Base-by-base conservation (phyloP, 2,797 vertebrate species). In the Moxostoma hubbsi region DNA sequence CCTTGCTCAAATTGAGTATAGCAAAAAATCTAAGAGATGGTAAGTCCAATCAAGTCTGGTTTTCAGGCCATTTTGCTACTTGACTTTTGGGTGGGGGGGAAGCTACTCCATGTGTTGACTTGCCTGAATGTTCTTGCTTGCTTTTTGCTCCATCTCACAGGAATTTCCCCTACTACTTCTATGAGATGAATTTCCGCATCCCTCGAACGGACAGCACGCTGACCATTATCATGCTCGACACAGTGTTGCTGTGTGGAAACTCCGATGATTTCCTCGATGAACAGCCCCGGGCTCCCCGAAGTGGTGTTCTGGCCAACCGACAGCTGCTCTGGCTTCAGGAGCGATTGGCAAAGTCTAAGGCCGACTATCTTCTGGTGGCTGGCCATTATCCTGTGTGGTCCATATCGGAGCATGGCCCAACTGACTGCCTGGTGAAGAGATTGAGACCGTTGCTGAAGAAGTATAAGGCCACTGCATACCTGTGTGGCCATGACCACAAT, bases 371-470 rank as follows among this genome's bases (percentile, higher is more conserved):
- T 80, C 83, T 98, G 87, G 94, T 98, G 85, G 96, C 96, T 0
- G 97, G 97, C 0, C 97, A 98, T 89, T 98, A 98, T 86, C 97
- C 97, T 0, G 92, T 98, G 77, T 98, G 97, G 97, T 98, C 97
- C 0, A 94, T 98, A 73, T 97, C 95, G 0, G 94, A 96, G 80
- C 97, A 98, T 0, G 97, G 97, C 0, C 96, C 97, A 78, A 98
- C 96, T 0, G 81, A 87, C 15, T 98, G 96, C 74, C 92, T 98
- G 10, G 77, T 96, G 67, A 89, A 89, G 18, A 84, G 83, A 0
- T 84, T 98, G 11, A 91, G 88, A 1, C 97, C 97, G 0, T 89
- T 98, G 81, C 91, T 98, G 73, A 73, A 85, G 9, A 94, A 91
- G 0, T 89, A 98, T 87, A 93, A 93, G 0, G 96, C 93, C 84